Base-by-base conservation (phyloP, 2,888 invertebrate species). In the Ferdinandea cuprea region DNA sequence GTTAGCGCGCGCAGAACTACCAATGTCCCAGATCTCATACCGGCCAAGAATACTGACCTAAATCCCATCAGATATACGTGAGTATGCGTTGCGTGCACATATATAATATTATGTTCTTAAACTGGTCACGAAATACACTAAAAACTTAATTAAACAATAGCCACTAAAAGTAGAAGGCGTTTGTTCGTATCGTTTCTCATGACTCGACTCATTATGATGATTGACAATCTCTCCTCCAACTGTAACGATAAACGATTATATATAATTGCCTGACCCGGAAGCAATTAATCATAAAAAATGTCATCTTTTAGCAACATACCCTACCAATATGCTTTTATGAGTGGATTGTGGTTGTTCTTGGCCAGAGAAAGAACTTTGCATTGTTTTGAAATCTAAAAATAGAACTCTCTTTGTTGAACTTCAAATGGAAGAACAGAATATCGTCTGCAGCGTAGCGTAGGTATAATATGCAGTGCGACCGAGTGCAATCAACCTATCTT, bases 201-300 rank as follows among this genome's bases (percentile, higher is more conserved):
- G 6, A 21, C 35, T 17, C 21, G 6, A 17, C 32, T 32, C 15
- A 6, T 54, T 54, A 25, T 25, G 35, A 46, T 58, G 48, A 65
- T 56, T 63, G 63, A 56, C 73, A 65, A 48, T 65, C 32, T 19
- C 19, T 19, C 8, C 19, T 19, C 8, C 30, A 21, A 25, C 7
- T 30, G 37, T 11, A 30, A 30, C 30, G 48, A 69, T 50, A 30
- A n/a, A 13, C n/a, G n/a, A n/a, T 8, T 48, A 50, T 17, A 48
- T 32, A 35, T 4, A 11, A 17, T 61, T 42, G 30, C 35, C 13
- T 19, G 28, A 68, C 44, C 68, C 76, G 76, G 76, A 76, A 76
- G 61, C 28, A 40, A 68, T 68, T 68, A 68, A 76, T 76, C 44
- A 44, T 19, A n/a, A n/a, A n/a, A 40, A 8, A 72, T 44, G 44